Base-by-base conservation (phyloP, 2,797 vertebrate genomes). In the Phrynocephalus guinanensis region DNA sequence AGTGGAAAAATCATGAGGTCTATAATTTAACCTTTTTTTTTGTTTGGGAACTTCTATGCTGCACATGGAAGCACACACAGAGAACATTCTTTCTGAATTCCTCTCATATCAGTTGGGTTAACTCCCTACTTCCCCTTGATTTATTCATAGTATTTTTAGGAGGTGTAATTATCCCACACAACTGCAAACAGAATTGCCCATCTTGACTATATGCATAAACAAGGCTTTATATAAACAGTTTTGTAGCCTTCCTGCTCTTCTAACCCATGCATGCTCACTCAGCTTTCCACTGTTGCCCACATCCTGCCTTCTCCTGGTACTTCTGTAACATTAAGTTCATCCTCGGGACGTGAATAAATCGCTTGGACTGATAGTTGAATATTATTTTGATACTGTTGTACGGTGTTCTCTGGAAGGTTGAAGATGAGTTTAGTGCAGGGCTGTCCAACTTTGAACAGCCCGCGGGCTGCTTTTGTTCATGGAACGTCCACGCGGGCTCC, bases 1-100 rank as follows among this genome's bases (percentile, higher is more conserved):
- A 73, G 18, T 77, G 78, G 77, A 92, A 93, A 94, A 70, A 18
- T 82, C 73, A 15, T 79, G 63, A 24, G 79, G 73, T 88, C 71
- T 72, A 0, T 1, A 33, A 68, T 66, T 82, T 78, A 88, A 68
- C 56, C 2, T n/a, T 86, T 85, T n/a, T n/a, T n/a, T 86, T 80
- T 87, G 11, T 10, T 3, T 5, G 24, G 10, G 38, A 86, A 81
- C 79, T 71, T 86, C 85, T 77, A 15, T 56, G 73, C 84, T 90
- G 89, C 93, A 77, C 71, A n/a, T 71, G 90, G 75, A 80, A 5
- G 84, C 83, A 90, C 80, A 73, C 75, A 86, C 52, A 68, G 50
- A 48, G 80, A 48, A 15, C 81, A 86, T 56, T 90, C 85, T 83
- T 26, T 85, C 86, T 85, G 2, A 91, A 83, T 16, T 48, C 79